These are phyloP conservation scores for Perizoma flavofasciatum DNA, from an alignment of 2,888 invertebrate species.

Conservation along the genomic window DNA sequence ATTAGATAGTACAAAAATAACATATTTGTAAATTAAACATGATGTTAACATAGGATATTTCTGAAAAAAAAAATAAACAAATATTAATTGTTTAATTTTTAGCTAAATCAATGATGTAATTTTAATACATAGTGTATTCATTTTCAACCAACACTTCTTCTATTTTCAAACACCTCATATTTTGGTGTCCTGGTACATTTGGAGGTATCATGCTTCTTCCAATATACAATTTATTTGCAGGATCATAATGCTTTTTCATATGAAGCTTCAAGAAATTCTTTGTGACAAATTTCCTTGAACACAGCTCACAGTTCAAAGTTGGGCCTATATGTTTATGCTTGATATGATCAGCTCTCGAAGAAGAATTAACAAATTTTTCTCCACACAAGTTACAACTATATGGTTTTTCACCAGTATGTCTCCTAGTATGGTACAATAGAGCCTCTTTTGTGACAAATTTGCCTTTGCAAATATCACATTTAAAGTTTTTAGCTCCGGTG, in stretches of 20 bases:
- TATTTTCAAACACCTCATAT: slow-evolving; percentile 45
- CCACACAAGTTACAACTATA: slow-evolving; percentile 67
- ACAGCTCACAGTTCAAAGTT: slow-evolving; percentile 67
- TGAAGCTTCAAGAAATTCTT: slow-evolving; percentile 68
- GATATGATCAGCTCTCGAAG: slow-evolving; percentile 73
- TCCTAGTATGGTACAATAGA: slow-evolving; percentile 68
- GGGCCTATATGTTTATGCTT: slow-evolving; percentile 74
- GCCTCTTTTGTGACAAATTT: slow-evolving; percentile 76
- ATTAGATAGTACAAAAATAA: too few species aligned
- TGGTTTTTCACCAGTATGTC: slow-evolving; percentile 76
- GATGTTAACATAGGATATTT: too few species aligned
- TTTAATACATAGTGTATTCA: not conserved
- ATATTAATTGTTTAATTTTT: too few species aligned
- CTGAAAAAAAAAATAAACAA: too few species aligned
- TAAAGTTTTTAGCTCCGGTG: slow-evolving; percentile 72
- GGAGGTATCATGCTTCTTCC: slow-evolving; percentile 58
- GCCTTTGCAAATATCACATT: slow-evolving; percentile 64
- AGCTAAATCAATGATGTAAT: too few species aligned
- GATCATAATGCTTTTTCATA: slow-evolving; percentile 68
- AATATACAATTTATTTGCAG: slow-evolving; percentile 65
- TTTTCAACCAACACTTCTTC: slow-evolving; percentile 6
- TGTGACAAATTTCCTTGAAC: slow-evolving; percentile 71
- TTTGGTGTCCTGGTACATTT: slow-evolving; percentile 60
- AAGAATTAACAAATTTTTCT: slow-evolving; percentile 74
- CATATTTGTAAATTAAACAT: too few species aligned